Evolutionary conservation across 1,140 invertebrate species (phyloP).

Genomic region (Diabrotica undecimpunctata): DNA sequence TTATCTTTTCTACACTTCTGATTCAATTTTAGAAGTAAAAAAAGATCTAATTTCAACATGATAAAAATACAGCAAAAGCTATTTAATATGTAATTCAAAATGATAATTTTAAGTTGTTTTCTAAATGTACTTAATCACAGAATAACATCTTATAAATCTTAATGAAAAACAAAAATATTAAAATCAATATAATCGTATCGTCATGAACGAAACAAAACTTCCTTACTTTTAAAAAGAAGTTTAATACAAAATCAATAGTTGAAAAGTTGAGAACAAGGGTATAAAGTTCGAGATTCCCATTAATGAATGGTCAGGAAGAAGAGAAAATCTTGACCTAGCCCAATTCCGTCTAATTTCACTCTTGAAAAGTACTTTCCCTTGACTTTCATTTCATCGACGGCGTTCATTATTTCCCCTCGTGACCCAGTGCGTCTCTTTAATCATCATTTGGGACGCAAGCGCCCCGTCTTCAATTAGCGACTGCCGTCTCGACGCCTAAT

Average conservation of each 20-base stretch:
- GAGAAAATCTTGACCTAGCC: conserved; percentile 36
- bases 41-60: too few relatives aligned
- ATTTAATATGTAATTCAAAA: too few relatives aligned
- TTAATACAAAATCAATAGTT: conserved; percentile 7
- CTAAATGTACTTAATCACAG: too few relatives aligned
- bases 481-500: conserved; percentile 39
- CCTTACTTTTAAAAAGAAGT: not conserved
- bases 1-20: too few relatives aligned
- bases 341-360: conserved; percentile 45
- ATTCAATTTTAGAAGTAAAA: too few relatives aligned
- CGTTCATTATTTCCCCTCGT: conserved; percentile 46
- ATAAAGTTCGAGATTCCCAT: conserved; percentile 4
- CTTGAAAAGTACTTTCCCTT: conserved; percentile 46
- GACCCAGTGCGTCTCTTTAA: conserved; percentile 45
- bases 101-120: too few relatives aligned
- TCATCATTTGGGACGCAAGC: conserved; percentile 37
- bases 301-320: conserved; percentile 28
- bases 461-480: conserved; percentile 42
- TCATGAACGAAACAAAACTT: not conserved
- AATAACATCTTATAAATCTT: too few relatives aligned
- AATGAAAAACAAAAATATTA: too few relatives aligned
- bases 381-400: conserved; percentile 35
- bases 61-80: too few relatives aligned
- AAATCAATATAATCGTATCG: too few relatives aligned
- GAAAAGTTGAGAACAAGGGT: not conserved